Conservation (phyloP, 2,888 invertebrate species). For the Notocelia uddmanniana region DNA sequence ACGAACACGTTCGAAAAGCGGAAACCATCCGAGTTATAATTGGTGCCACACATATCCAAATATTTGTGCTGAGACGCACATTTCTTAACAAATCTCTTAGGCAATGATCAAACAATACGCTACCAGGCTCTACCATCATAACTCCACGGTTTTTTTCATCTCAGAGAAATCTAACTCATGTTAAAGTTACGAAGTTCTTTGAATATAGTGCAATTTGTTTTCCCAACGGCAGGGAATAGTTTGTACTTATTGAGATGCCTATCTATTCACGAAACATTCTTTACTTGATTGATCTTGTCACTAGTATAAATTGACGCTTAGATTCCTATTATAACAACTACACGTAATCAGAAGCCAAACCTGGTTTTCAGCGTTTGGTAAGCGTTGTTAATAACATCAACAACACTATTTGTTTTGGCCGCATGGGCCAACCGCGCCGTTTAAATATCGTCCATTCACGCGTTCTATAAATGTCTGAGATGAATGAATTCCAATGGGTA, state of each 20-base stretch:
- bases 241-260: slow-evolving; percentile 3
- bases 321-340: not conserved
- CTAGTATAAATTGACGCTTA: not conserved
- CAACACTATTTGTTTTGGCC: slow-evolving; percentile 36
- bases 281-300: not conserved
- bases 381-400: not conserved
- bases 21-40: slow-evolving; percentile 21
- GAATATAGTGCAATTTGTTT: slow-evolving; percentile 6
- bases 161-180: not conserved
- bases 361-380: not conserved
- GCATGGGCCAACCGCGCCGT: slow-evolving; percentile 15
- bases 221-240: not conserved
- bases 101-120: slow-evolving; percentile 32
- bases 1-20: slow-evolving; percentile 20
- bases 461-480: slow-evolving; percentile 26
- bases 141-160: slow-evolving; percentile 12
- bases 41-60: slow-evolving; percentile 34
- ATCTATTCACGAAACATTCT: not conserved
- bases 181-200: not conserved
- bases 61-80: slow-evolving; percentile 34
- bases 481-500: slow-evolving; percentile 20
- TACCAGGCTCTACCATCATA: slow-evolving; percentile 12
- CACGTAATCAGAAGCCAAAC: not conserved
- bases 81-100: slow-evolving; percentile 36
- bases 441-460: slow-evolving; percentile 20